Conservation (phyloP, 1,140 invertebrate genomes). For the Drosophila lacertosa region DNA sequence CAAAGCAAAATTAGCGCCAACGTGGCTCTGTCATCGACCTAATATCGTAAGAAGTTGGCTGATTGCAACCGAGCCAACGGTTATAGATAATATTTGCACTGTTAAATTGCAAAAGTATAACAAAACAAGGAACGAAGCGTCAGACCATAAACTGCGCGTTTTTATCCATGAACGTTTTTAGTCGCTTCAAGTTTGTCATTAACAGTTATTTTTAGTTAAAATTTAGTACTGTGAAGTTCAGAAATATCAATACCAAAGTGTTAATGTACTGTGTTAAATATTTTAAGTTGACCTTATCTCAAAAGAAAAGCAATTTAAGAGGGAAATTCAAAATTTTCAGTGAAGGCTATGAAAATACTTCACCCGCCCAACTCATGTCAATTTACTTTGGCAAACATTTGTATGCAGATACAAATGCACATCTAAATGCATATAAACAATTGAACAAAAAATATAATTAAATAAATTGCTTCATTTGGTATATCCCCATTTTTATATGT, state of each 20-base stretch:
- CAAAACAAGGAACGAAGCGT: conserved; percentile 72
- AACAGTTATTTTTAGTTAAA: conserved; percentile 78
- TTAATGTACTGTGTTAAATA: conserved; percentile 33
- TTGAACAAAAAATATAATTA: too few species aligned
- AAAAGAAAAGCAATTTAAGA: conserved; percentile 38
- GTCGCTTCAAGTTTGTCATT: conserved; percentile 62
- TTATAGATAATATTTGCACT: conserved; percentile 79
- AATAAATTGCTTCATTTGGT: too few species aligned
- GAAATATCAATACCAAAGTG: conserved; percentile 57
- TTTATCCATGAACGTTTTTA: conserved; percentile 64
- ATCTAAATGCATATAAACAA: neutral
- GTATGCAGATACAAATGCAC: conserved; percentile 9
- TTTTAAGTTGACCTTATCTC: conserved; percentile 27
- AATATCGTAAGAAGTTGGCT: conserved; percentile 3
- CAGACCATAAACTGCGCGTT: conserved; percentile 73
- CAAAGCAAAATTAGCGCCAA: conserved; percentile 30
- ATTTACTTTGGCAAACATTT: neutral
- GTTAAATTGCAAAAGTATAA: conserved; percentile 71
- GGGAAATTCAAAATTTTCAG: conserved; percentile 27
- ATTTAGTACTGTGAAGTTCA: conserved; percentile 68
- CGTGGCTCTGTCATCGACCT: conserved; percentile 15
- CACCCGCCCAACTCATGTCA: neutral
- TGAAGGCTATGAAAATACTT: conserved; percentile 8
- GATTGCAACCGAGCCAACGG: conserved; percentile 38
- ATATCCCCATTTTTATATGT: too few species aligned